phyloP scores from a whole-genome alignment of 2,888 invertebrate species.

The Callimorpha dominula region DNA sequence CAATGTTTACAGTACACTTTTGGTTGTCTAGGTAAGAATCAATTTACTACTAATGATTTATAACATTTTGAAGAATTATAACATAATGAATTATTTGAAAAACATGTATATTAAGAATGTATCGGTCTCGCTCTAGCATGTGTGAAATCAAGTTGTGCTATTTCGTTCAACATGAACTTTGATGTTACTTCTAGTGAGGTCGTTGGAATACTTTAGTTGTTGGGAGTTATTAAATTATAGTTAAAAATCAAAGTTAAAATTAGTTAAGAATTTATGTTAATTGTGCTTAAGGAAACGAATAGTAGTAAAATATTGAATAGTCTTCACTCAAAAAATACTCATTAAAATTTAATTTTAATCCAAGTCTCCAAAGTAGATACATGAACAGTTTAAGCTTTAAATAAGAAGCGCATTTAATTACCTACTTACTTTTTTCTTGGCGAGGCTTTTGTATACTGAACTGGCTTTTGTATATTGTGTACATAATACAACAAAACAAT shows the following conservation, averaged over 20 bases:
- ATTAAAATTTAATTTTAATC: neutral
- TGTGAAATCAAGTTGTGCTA: neutral
- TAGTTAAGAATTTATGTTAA: no score
- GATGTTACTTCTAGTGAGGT: no score
- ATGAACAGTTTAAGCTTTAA: neutral
- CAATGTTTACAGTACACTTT: neutral
- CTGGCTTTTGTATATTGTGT: constrained; percentile 17
- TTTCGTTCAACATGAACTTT: neutral
- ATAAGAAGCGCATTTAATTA: constrained; percentile 9
- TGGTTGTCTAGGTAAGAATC: neutral
- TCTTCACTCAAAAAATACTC: neutral
- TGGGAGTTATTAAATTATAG: no score
- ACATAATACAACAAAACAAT: constrained; percentile 60
- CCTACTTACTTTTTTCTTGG: no score
- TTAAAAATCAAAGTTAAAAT: no score
- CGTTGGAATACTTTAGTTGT: no score
- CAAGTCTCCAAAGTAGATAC: neutral
- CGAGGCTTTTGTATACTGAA: no score
- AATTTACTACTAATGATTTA: neutral
- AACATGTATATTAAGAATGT: neutral
- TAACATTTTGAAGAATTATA: no score
- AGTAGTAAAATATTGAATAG: no score
- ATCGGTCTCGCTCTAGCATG: neutral
- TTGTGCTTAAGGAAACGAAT: no score
- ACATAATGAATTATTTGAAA: neutral